Conservation (phyloP, 2,888 invertebrate genomes). For the Seira musarum region DNA sequence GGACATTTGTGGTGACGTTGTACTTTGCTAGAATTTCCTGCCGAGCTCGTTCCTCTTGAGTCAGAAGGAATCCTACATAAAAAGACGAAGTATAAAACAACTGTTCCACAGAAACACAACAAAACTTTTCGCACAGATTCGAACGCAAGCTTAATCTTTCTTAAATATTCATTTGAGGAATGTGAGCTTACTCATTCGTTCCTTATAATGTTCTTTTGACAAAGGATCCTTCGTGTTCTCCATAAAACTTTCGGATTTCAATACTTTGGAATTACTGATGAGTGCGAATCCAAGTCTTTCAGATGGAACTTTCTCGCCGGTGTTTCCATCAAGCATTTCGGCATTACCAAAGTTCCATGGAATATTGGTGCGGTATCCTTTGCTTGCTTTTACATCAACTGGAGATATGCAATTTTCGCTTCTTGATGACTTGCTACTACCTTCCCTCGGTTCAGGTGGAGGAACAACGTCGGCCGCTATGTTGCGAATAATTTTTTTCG, state of each 20-base stretch:
- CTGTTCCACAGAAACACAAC: not conserved
- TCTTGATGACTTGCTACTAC: conserved; percentile 71
- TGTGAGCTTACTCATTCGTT: conserved; percentile 66
- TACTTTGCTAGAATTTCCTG: conserved; percentile 69
- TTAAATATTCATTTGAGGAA: conserved; percentile 62
- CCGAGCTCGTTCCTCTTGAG: conserved; percentile 68
- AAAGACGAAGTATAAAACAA: no score
- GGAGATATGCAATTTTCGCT: conserved; percentile 60
- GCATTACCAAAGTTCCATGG: conserved; percentile 70
- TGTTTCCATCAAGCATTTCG: conserved; percentile 65
- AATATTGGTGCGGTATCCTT: conserved; percentile 50
- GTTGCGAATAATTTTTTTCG: conserved; percentile 78
- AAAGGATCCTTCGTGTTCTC: conserved; percentile 59
- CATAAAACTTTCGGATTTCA: conserved; percentile 35
- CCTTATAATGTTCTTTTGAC: conserved; percentile 65
- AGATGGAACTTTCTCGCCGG: conserved; percentile 64
- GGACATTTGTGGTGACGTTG: conserved; percentile 66
- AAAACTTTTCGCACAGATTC: no score
- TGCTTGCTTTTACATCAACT: conserved; percentile 24
- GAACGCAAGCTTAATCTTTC: conserved; percentile 63
- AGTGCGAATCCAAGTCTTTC: conserved; percentile 68
- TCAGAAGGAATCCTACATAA: conserved; percentile 65
- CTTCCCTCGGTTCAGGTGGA: conserved; percentile 72
- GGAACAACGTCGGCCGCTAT: conserved; percentile 85
- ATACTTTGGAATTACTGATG: conserved; percentile 49